Conservation (phyloP, 2,797 vertebrate species). For the Alauda arvensis region DNA sequence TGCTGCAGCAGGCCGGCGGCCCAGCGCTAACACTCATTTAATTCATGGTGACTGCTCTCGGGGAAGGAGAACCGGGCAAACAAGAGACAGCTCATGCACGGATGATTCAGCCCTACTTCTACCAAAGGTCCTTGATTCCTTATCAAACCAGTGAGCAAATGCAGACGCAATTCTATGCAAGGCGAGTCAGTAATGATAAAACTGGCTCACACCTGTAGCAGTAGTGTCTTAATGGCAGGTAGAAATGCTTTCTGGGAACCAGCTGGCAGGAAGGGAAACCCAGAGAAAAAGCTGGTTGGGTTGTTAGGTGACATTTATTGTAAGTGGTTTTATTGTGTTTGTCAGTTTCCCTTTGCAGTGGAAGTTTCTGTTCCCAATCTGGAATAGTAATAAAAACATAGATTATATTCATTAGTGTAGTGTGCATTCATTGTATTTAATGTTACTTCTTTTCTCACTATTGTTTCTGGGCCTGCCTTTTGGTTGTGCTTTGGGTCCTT, state of each 20-base stretch:
- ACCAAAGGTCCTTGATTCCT: neutral
- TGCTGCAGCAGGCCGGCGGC: neutral
- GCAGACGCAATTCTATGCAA: neutral
- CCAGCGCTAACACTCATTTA: rapidly evolving
- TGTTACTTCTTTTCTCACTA: neutral
- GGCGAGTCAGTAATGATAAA: neutral
- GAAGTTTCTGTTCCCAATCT: neutral
- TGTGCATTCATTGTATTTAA: neutral
- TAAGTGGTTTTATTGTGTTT: neutral
- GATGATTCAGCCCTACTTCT: neutral
- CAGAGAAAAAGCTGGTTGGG: neutral
- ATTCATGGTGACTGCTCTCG: neutral
- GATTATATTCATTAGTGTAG: neutral
- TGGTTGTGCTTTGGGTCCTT: neutral
- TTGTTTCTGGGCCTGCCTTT: neutral
- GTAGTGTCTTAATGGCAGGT: neutral
- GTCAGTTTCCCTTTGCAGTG: neutral
- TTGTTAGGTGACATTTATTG: rapidly evolving
- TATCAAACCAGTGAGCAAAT: neutral
- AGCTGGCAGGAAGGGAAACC: neutral
- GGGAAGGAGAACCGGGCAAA: neutral
- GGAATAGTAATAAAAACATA: neutral
- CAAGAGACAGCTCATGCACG: rapidly evolving
- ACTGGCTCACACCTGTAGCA: neutral
- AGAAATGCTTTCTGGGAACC: neutral